Percentiles rank a stretch among this genome's conserved stretches.
Conservation (phyloP, 2,113 vertebrate genomes). For the Marmota flaviventris region DNA sequence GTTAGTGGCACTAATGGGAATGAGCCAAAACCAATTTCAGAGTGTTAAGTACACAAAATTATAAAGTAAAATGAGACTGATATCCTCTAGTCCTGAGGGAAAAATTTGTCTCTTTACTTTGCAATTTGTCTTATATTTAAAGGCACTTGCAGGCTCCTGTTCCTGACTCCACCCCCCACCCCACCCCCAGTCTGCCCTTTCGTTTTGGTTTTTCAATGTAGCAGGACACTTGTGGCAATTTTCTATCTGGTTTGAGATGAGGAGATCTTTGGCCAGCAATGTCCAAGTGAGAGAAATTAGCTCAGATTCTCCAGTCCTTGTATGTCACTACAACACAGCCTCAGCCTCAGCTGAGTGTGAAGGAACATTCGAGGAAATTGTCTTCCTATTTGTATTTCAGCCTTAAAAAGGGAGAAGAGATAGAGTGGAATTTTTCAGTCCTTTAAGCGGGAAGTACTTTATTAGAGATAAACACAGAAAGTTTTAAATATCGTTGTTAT, state of each 20-base stretch:
- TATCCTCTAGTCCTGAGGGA: not conserved
- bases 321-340: not conserved
- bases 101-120: not conserved
- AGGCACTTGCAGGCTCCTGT: not conserved
- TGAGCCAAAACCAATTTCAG: slow-evolving; percentile 47
- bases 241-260: not conserved
- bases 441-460: slow-evolving; percentile 63
- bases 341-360: slow-evolving; percentile 55
- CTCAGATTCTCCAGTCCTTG: slow-evolving; percentile 26
- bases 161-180: not conserved
- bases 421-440: not conserved
- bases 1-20: slow-evolving; percentile 52
- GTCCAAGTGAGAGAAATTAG: slow-evolving; percentile 42
- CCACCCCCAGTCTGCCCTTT: not conserved
- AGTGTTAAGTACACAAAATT: slow-evolving; percentile 71
- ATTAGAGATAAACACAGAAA: slow-evolving; percentile 77
- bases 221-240: not conserved
- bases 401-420: slow-evolving; percentile 37
- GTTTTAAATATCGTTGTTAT: slow-evolving; percentile 70
- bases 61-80: slow-evolving; percentile 69
- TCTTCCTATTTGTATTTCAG: slow-evolving; percentile 56
- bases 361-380: slow-evolving; percentile 36
- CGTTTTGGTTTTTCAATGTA: not conserved
- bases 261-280: not conserved
- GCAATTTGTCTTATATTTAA: not conserved